Evolutionary conservation across 2,888 invertebrate genomes (phyloP).

Genomic region (Drosophila diplacantha): DNA sequence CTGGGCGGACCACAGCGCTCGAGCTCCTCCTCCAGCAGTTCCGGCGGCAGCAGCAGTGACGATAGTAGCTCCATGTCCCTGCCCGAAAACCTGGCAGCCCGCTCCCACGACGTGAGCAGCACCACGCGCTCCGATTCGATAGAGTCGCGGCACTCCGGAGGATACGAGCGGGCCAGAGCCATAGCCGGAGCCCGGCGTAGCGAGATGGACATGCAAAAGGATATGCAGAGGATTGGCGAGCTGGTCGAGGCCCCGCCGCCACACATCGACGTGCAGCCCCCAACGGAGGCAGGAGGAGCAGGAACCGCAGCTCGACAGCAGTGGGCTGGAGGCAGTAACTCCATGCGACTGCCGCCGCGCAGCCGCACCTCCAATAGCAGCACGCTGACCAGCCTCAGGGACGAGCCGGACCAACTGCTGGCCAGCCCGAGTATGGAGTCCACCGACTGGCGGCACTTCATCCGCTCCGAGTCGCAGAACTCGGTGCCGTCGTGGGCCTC

Average conservation of each 20-base stretch:
- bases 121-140: constrained; percentile 76
- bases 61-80: constrained; percentile 65
- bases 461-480: constrained; percentile 80
- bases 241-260: constrained; percentile 56
- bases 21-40: constrained; percentile 71
- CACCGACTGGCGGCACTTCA: constrained; percentile 77
- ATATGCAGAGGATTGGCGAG: constrained; percentile 70
- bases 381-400: constrained; percentile 80
- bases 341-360: constrained; percentile 64
- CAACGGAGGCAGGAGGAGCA: constrained; percentile 50
- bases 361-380: constrained; percentile 79
- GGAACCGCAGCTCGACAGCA: constrained; percentile 6
- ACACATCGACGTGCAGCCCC: constrained; percentile 76
- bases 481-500: constrained; percentile 83
- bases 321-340: constrained; percentile 37
- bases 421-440: constrained; percentile 81
- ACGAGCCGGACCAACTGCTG: constrained; percentile 79
- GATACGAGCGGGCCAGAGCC: constrained; percentile 70
- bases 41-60: constrained; percentile 59
- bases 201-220: constrained; percentile 75
- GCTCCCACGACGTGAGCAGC: constrained; percentile 69
- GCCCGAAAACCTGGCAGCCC: constrained; percentile 55
- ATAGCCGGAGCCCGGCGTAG: constrained; percentile 75
- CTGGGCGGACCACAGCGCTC: constrained; percentile 49
- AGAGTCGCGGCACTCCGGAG: constrained; percentile 74